Conservation (phyloP, 2,888 invertebrate genomes). For the Drosophila nr. medialis region DNA sequence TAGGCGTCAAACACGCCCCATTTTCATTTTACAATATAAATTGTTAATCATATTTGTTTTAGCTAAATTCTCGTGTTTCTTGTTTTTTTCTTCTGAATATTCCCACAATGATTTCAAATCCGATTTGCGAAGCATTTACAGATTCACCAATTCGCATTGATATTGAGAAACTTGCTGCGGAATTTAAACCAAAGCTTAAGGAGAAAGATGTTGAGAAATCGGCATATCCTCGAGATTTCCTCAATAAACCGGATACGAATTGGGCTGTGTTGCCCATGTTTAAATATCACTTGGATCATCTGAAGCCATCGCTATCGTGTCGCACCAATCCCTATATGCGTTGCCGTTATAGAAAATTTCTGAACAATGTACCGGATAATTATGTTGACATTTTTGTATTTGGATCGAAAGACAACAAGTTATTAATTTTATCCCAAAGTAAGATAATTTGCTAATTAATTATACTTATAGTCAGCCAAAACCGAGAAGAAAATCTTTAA, state of each 20-base stretch:
- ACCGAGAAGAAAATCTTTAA: conserved; percentile 68
- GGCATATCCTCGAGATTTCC: conserved; percentile 49
- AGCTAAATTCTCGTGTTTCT: neutral
- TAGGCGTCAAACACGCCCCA: conserved; percentile 4
- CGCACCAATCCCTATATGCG: conserved; percentile 53
- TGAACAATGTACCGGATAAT: conserved; percentile 53
- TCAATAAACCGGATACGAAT: conserved; percentile 49
- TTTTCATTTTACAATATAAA: conserved; percentile 4
- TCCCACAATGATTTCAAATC: conserved; percentile 33
- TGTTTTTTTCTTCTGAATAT: neutral
- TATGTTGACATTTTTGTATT: conserved; percentile 39
- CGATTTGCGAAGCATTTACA: conserved; percentile 61
- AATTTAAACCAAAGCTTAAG: conserved; percentile 55
- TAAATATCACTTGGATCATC: conserved; percentile 61
- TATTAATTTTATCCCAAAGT: conserved; percentile 8
- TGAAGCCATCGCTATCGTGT: conserved; percentile 59
- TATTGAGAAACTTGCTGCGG: conserved; percentile 48
- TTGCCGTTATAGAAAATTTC: conserved; percentile 44
- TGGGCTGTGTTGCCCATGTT: conserved; percentile 71
- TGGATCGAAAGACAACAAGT: conserved; percentile 34
- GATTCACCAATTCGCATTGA: conserved; percentile 53
- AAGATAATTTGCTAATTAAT: neutral
- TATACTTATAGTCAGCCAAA: conserved; percentile 43
- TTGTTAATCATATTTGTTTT: conserved; percentile 11
- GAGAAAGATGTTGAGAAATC: conserved; percentile 24